These are phyloP conservation scores for Tipula confusa DNA, from an alignment of 2,888 invertebrate species.

Conservation along the genomic window DNA sequence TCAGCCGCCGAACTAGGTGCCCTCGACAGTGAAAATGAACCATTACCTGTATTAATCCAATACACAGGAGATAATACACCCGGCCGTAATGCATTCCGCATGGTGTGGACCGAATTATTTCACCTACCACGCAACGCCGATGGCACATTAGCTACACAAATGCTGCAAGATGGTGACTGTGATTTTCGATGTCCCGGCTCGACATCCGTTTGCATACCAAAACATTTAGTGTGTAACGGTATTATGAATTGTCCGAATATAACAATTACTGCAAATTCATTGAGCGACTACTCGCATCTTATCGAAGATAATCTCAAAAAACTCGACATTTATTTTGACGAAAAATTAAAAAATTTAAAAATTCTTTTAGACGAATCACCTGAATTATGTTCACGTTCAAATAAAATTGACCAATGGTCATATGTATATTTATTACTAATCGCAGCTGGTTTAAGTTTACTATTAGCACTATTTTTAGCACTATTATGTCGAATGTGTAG, in stretches of 20 bases:
- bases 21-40: slow-evolving; percentile 56
- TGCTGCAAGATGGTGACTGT: slow-evolving; percentile 69
- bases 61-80: slow-evolving; percentile 74
- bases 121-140: slow-evolving; percentile 80
- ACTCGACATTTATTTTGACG: slow-evolving; percentile 52
- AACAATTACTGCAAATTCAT: slow-evolving; percentile 50
- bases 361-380: slow-evolving; percentile 71
- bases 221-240: slow-evolving; percentile 79
- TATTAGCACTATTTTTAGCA: slow-evolving; percentile 46
- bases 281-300: slow-evolving; percentile 46
- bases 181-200: slow-evolving; percentile 86
- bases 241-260: slow-evolving; percentile 80
- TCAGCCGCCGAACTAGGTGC: slow-evolving; percentile 71
- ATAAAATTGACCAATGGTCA: slow-evolving; percentile 50
- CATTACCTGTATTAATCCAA: slow-evolving; percentile 64
- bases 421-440: slow-evolving; percentile 46
- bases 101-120: slow-evolving; percentile 85
- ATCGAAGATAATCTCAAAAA: slow-evolving; percentile 59
- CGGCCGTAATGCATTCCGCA: slow-evolving; percentile 78
- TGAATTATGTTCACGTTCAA: slow-evolving; percentile 60
- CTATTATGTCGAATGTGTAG: slow-evolving; percentile 43
- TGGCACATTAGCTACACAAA: slow-evolving; percentile 72
- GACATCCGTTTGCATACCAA: slow-evolving; percentile 76
- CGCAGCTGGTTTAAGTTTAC: slow-evolving; percentile 43
- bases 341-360: slow-evolving; percentile 50